phyloP scores from a whole-genome alignment of 2,888 invertebrate genomes.

The Scaptomyza caliginosa region DNA sequence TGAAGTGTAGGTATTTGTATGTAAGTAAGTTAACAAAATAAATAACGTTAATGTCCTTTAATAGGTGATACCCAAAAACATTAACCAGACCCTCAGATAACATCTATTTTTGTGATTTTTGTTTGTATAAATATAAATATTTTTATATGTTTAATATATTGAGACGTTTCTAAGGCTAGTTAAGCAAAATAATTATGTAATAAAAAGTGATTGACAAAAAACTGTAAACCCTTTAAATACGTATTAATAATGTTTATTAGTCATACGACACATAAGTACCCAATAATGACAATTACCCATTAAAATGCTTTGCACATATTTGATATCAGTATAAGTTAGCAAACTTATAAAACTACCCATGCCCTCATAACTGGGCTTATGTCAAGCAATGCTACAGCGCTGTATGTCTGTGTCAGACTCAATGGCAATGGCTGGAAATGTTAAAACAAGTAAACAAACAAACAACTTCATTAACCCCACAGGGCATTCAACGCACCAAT shows the following conservation, averaged over 20 bases:
- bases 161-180: no score
- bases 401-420: constrained; percentile 16
- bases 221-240: no score
- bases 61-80: no score
- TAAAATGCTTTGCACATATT: neutral
- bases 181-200: no score
- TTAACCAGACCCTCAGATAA: no score
- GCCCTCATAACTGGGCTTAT: neutral
- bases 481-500: constrained; percentile 49
- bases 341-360: constrained; percentile 1
- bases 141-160: no score
- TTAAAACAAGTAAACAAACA: constrained; percentile 60
- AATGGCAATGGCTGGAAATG: constrained; percentile 32
- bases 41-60: no score
- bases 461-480: constrained; percentile 76
- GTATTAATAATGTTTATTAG: neutral
- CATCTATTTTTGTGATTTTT: no score
- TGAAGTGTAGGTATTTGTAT: no score
- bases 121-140: no score
- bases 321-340: neutral
- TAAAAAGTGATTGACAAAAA: no score
- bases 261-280: neutral
- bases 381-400: neutral
- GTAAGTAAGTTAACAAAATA: no score
- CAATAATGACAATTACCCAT: neutral